A percentile compares a stretch with the other conserved stretches of the same genome.
These are phyloP conservation scores for Cyclophora punctaria DNA, from an alignment of 2,888 invertebrate genomes.

Conservation along the genomic window DNA sequence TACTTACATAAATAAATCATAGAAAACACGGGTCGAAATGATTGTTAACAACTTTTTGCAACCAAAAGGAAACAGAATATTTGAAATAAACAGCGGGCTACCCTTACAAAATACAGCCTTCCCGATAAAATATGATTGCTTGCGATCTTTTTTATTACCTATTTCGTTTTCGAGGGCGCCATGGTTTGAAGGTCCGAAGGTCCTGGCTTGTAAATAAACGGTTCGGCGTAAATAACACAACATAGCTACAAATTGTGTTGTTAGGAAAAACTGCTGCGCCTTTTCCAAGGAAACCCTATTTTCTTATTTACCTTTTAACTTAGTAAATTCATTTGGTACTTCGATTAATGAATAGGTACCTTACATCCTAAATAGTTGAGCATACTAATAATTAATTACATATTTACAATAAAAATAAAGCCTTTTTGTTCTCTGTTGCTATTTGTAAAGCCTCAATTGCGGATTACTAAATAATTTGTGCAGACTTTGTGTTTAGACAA, in stretches of 20 bases:
- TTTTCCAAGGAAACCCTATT: constrained; percentile 8
- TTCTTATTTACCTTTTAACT: neutral
- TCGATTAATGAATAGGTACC: too few species aligned
- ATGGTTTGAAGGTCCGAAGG: constrained; percentile 19
- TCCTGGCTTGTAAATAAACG: constrained; percentile 4
- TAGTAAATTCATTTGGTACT: too few species aligned
- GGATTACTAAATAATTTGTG: too few species aligned
- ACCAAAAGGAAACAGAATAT: constrained; percentile 45
- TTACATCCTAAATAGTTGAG: too few species aligned
- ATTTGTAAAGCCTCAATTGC: too few species aligned
- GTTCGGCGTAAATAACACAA: neutral
- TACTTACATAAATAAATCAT: too few species aligned
- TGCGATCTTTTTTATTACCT: constrained; percentile 59
- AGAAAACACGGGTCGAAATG: constrained; percentile 19
- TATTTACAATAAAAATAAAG: too few species aligned
- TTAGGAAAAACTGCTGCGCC: too few species aligned
- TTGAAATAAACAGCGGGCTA: constrained; percentile 39
- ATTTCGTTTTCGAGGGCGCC: constrained; percentile 22
- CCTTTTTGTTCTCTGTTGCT: too few species aligned
- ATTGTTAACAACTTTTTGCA: constrained; percentile 53
- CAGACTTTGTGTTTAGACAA: too few species aligned
- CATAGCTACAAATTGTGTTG: neutral
- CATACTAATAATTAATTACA: too few species aligned
- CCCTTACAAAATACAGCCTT: constrained; percentile 48
- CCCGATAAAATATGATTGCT: constrained; percentile 68